Evolutionary conservation across 2,797 vertebrate species (phyloP).

Genomic region (Phrynocephalus guinanensis): DNA sequence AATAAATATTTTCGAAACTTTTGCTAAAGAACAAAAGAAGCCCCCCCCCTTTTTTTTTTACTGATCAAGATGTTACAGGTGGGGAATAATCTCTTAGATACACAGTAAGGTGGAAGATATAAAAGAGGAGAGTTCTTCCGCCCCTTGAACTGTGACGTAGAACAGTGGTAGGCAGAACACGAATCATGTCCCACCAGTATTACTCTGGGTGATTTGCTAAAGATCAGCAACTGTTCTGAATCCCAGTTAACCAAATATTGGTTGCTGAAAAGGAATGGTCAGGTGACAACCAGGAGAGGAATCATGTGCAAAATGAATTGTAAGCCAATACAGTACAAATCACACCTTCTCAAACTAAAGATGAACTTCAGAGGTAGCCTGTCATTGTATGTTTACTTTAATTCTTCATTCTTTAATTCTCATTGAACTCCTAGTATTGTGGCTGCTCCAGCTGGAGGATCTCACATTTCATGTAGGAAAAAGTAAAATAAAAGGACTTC

Average conservation of each 20-base stretch:
- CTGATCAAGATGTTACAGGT: no score
- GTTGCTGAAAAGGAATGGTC: neutral
- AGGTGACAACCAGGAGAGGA: neutral
- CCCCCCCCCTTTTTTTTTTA: no score
- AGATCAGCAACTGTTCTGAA: neutral
- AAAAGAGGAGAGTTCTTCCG: no score
- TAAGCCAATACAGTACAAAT: neutral
- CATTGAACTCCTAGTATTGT: neutral
- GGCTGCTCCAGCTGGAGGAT: neutral
- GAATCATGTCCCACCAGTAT: conserved; percentile 36
- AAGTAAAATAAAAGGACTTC: no score
- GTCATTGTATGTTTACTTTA: no score
- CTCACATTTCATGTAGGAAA: neutral
- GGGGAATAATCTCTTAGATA: no score
- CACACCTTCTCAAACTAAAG: neutral
- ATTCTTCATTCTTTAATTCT: neutral
- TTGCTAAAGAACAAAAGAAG: no score
- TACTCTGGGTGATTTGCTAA: neutral
- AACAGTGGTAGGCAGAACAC: conserved; percentile 11
- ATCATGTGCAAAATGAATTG: neutral
- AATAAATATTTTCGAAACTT: neutral
- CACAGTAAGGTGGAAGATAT: no score
- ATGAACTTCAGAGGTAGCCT: no score
- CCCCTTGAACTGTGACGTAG: neutral
- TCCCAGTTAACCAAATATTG: neutral